Evolutionary conservation across 2,888 invertebrate genomes (phyloP).

Genomic region (Hymenopus coronatus): DNA sequence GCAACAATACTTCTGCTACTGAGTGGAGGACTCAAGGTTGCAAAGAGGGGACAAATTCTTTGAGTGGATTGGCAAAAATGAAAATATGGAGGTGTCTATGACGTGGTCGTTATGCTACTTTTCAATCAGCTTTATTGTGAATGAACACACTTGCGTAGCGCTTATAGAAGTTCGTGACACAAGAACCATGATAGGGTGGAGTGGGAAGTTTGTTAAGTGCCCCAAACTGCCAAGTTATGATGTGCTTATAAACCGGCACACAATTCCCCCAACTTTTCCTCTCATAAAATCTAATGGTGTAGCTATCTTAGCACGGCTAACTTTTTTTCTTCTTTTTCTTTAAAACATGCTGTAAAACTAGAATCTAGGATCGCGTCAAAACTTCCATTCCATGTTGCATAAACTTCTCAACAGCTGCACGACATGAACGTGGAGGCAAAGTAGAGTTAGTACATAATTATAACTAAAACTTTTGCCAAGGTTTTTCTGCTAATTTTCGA

Average conservation of each 20-base stretch:
- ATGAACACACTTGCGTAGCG: no score
- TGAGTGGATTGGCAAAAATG: no score
- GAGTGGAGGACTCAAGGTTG: no score
- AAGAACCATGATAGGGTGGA: no score
- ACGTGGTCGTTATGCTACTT: no score
- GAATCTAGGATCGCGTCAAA: background rate
- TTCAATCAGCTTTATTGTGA: no score
- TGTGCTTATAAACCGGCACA: background rate
- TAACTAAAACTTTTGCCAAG: no score
- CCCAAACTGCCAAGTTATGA: background rate
- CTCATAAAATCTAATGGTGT: background rate
- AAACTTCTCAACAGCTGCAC: background rate
- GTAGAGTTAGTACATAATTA: background rate
- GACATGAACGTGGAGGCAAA: background rate
- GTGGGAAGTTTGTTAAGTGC: background rate
- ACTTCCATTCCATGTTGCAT: background rate
- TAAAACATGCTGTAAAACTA: background rate
- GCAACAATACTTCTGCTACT: no score
- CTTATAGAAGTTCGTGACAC: no score
- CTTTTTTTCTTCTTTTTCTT: background rate
- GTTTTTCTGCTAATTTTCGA: no score
- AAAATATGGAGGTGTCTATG: no score
- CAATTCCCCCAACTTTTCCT: background rate
- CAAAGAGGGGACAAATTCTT: no score
- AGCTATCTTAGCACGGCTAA: background rate